Percentiles rank a stretch among this genome's conserved stretches.
Conservation (phyloP, 2,888 invertebrate genomes). For the Erynnis tages region DNA sequence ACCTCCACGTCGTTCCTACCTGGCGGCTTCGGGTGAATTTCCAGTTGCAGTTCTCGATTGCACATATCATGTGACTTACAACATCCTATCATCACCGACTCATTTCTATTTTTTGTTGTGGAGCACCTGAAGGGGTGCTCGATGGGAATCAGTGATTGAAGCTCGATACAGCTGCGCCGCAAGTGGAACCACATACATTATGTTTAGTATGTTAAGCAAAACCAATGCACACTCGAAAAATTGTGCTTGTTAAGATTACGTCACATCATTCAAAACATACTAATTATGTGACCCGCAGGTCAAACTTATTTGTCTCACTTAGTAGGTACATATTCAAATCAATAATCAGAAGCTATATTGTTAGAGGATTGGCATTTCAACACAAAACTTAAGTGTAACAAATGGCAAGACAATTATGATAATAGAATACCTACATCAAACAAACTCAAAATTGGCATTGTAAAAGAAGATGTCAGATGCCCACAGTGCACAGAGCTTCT, state of each 20-base stretch:
- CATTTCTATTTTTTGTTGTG: constrained; percentile 87
- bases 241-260: constrained; percentile 67
- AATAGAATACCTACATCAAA: constrained; percentile 73
- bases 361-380: constrained; percentile 77
- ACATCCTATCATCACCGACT: constrained; percentile 90
- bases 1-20: constrained; percentile 80
- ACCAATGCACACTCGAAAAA: constrained; percentile 78
- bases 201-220: constrained; percentile 83
- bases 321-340: constrained; percentile 72
- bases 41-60: constrained; percentile 86
- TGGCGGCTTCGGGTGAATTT: constrained; percentile 84
- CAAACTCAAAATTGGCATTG: constrained; percentile 71
- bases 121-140: constrained; percentile 92
- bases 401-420: constrained; percentile 69
- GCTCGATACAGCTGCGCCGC: constrained; percentile 89
- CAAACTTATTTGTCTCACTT: constrained; percentile 56
- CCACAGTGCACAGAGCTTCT: constrained; percentile 61
- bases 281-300: constrained; percentile 43
- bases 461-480: constrained; percentile 62
- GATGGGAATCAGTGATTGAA: constrained; percentile 87
- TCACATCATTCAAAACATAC: constrained; percentile 76
- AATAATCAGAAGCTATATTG: constrained; percentile 77
- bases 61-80: constrained; percentile 89
- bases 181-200: constrained; percentile 78
- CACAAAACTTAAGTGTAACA: constrained; percentile 70